These are phyloP conservation scores for Grammomys surdaster DNA, from an alignment of 2,113 vertebrate species.

Conservation along the genomic window DNA sequence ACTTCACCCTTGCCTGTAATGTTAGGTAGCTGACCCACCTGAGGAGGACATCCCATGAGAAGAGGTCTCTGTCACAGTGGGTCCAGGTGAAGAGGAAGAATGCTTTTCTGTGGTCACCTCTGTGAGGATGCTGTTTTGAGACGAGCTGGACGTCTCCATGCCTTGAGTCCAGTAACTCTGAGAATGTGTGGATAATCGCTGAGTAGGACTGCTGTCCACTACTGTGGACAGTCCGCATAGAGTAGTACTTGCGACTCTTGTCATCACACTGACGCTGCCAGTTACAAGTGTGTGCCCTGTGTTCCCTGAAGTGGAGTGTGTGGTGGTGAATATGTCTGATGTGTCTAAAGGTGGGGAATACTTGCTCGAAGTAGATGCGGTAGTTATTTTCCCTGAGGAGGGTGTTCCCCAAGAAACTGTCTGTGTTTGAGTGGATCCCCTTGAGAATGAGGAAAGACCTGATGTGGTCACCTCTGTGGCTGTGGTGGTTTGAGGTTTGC, in stretches of 20 bases:
- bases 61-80: not conserved
- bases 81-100: not conserved
- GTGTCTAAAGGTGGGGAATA: not conserved
- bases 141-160: rapidly evolving
- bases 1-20: not conserved
- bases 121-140: not conserved
- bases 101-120: not conserved
- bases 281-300: not conserved
- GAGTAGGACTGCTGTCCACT: not conserved
- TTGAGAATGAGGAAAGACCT: not conserved
- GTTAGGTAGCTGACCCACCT: not conserved
- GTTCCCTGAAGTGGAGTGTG: not conserved
- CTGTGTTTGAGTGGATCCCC: too few relatives aligned
- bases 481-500: rapidly evolving
- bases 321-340: too few relatives aligned
- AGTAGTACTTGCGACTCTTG: too few relatives aligned
- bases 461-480: not conserved
- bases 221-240: rapidly evolving
- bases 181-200: too few relatives aligned
- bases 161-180: not conserved
- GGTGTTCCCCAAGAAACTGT: not conserved
- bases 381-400: not conserved
- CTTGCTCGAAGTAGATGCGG: not conserved
- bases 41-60: not conserved
- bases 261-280: not conserved